These are phyloP conservation scores for Eueremaeus valkanovi DNA, from an alignment of 2,888 invertebrate genomes.

Conservation along the genomic window DNA sequence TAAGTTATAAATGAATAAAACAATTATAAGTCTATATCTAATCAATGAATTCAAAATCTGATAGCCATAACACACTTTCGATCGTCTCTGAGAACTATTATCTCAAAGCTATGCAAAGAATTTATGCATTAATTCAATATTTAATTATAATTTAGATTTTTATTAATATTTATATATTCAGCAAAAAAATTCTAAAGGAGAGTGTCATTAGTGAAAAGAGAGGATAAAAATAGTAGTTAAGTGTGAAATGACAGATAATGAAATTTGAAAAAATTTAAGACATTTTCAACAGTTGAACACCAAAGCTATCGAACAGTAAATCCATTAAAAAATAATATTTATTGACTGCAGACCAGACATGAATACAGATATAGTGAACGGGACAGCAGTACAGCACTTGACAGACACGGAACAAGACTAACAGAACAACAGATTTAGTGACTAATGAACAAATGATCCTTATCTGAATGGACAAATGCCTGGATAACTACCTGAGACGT, in stretches of 20 bases:
- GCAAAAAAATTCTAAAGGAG: neutral
- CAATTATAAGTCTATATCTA: neutral
- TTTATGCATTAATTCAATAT: neutral
- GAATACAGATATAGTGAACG: neutral
- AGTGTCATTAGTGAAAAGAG: neutral
- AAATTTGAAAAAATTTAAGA: neutral
- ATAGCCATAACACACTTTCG: neutral
- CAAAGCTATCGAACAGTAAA: neutral
- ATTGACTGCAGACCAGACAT: neutral
- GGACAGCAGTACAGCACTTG: neutral
- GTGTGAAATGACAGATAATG: neutral
- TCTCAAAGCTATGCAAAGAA: too few species aligned
- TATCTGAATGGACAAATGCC: slow-evolving; percentile 2
- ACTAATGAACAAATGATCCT: neutral
- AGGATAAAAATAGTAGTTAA: neutral
- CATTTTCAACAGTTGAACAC: neutral
- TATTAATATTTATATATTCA: neutral
- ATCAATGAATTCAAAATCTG: neutral
- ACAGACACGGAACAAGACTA: neutral
- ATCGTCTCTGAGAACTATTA: too few species aligned
- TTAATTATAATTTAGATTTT: neutral
- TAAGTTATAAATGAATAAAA: too few species aligned
- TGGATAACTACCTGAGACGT: slow-evolving; percentile 31
- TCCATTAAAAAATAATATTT: neutral
- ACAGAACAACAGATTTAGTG: neutral